These are phyloP conservation scores for Leptopilina boulardi DNA, from an alignment of 1,140 invertebrate species.

Conservation along the genomic window DNA sequence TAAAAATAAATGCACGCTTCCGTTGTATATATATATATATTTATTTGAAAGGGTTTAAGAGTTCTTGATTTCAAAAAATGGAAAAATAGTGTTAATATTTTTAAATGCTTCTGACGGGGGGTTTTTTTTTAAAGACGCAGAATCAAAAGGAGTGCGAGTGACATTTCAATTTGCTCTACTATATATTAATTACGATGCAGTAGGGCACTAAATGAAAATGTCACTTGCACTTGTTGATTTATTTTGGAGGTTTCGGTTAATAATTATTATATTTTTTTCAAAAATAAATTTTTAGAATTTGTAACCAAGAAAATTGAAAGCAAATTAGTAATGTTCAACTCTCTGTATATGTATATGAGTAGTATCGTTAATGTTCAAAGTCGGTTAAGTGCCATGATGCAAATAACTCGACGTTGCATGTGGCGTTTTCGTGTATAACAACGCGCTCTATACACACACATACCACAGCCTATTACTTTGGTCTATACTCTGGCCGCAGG, in stretches of 20 bases:
- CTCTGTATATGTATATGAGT: background rate
- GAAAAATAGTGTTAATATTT: background rate
- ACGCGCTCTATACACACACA: background rate
- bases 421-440: background rate
- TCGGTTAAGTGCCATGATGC: background rate
- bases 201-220: background rate
- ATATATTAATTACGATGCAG: conserved; percentile 1
- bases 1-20: background rate
- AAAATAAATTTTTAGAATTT: no score
- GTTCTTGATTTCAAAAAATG: background rate
- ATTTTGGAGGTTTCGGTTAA: no score
- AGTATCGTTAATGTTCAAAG: background rate
- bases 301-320: background rate
- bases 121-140: background rate
- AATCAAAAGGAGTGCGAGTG: background rate
- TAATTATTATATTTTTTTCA: no score
- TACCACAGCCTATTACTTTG: conserved; percentile 24
- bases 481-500: background rate
- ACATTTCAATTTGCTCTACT: conserved; percentile 6
- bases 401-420: conserved; percentile 16
- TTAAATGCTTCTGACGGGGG: background rate
- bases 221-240: conserved; percentile 7
- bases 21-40: background rate
- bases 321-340: background rate
- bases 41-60: background rate